These are phyloP conservation scores for Corythaeola cristata DNA, from an alignment of 2,113 vertebrate species.

Conservation along the genomic window DNA sequence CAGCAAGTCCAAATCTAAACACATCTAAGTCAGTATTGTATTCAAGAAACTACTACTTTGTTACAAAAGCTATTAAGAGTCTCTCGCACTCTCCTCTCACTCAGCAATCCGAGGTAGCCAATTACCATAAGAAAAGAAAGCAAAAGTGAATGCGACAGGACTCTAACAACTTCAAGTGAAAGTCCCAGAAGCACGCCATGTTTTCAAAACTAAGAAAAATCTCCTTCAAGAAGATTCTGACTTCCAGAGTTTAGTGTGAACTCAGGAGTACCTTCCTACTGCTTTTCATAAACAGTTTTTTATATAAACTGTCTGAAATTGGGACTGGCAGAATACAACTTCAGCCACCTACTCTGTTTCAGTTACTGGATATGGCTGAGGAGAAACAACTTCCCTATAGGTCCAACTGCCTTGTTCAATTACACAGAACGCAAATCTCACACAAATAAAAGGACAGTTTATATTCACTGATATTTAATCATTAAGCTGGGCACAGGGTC, in stretches of 20 bases:
- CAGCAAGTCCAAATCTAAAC: not conserved
- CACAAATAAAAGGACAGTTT: not conserved
- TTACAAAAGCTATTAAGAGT: not conserved
- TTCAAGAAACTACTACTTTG: not conserved
- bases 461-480: rapidly evolving
- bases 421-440: not conserved
- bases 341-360: rapidly evolving
- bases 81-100: not conserved
- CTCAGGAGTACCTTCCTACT: not conserved
- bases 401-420: not conserved
- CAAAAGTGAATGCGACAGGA: rapidly evolving
- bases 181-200: not conserved
- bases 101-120: not conserved
- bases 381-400: not conserved
- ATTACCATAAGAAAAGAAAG: not conserved
- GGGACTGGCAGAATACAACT: not conserved
- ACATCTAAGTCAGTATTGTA: rapidly evolving
- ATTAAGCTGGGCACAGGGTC: not conserved
- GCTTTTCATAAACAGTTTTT: not conserved
- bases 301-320: rapidly evolving
- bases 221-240: not conserved
- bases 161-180: not conserved
- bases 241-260: not conserved
- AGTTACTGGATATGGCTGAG: not conserved
- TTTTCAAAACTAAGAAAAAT: not conserved